Percentiles rank a stretch among this genome's conserved stretches.
These are phyloP conservation scores for Pocillopora verrucosa DNA, from an alignment of 64 coral and sea anemone species.

Conservation along the genomic window DNA sequence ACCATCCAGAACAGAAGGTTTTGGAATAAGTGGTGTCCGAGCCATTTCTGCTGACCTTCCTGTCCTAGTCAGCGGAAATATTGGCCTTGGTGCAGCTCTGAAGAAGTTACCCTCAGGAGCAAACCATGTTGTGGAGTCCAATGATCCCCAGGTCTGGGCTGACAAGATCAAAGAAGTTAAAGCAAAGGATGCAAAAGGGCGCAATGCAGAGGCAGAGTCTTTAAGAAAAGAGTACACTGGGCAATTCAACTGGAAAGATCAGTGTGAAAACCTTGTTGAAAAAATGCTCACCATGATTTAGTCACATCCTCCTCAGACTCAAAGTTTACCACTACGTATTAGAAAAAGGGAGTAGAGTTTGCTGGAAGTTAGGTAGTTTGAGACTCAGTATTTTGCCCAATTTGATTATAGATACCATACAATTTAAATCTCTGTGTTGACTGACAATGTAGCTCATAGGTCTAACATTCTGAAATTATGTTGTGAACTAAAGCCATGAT, in stretches of 20 bases:
- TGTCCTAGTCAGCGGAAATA: constrained; percentile 8
- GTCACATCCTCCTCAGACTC: too few species aligned
- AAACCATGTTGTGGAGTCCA: constrained; percentile 14
- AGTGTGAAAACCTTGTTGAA: constrained; percentile 13
- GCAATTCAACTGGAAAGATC: constrained; percentile 28
- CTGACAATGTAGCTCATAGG: too few species aligned
- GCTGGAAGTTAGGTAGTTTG: too few species aligned
- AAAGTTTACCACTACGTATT: too few species aligned
- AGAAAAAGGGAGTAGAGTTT: too few species aligned
- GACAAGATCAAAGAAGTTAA: neutral
- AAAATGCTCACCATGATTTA: constrained; percentile 5
- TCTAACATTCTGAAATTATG: too few species aligned
- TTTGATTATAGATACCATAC: too few species aligned
- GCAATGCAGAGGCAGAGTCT: neutral
- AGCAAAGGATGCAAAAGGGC: neutral
- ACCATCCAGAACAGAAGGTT: constrained; percentile 17
- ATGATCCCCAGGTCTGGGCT: constrained; percentile 15
- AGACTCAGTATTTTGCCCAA: too few species aligned
- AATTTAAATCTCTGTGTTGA: too few species aligned
- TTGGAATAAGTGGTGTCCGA: constrained; percentile 38
- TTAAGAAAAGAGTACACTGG: constrained; percentile 6
- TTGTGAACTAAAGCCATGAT: too few species aligned
- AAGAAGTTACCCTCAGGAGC: constrained; percentile 12
- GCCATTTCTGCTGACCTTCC: constrained; percentile 32
- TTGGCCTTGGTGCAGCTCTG: constrained; percentile 14